These are phyloP conservation scores for Serilophus lunatus DNA, from an alignment of 2,113 vertebrate species.

Conservation along the genomic window DNA sequence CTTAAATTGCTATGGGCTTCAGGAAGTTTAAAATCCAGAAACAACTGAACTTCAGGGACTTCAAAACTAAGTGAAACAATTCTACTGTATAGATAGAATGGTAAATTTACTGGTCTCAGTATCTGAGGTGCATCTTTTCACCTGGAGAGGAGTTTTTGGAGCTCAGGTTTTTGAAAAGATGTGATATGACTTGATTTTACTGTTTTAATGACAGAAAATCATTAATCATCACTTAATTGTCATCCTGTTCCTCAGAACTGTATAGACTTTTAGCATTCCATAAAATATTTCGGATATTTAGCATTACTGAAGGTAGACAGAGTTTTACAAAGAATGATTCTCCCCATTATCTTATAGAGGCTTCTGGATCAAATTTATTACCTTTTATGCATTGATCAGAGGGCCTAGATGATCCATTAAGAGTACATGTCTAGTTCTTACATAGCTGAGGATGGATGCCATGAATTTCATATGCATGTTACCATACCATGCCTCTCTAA, in stretches of 20 bases:
- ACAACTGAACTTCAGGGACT: not conserved
- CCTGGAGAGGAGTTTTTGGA: not conserved
- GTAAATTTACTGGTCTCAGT: not conserved
- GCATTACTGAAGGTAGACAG: not conserved
- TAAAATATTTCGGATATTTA: not conserved
- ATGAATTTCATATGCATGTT: not conserved
- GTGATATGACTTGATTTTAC: not conserved
- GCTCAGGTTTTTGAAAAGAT: not conserved
- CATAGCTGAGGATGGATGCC: not conserved
- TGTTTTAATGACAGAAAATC: not conserved
- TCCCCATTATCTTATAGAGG: not conserved
- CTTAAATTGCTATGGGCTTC: not conserved
- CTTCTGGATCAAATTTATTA: not conserved
- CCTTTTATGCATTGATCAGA: not conserved
- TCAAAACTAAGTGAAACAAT: not conserved
- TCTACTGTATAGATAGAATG: not conserved
- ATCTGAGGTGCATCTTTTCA: not conserved
- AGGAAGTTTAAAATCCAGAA: not conserved
- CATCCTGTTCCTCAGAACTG: not conserved
- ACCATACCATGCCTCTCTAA: accelerated
- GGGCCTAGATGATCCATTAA: not conserved
- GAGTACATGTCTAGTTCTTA: not conserved
- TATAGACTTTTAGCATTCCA: not conserved
- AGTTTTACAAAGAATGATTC: not conserved
- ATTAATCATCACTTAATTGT: not conserved